Evolutionary conservation across 2,888 invertebrate species (phyloP).

Genomic region (Morpho deidamia): DNA sequence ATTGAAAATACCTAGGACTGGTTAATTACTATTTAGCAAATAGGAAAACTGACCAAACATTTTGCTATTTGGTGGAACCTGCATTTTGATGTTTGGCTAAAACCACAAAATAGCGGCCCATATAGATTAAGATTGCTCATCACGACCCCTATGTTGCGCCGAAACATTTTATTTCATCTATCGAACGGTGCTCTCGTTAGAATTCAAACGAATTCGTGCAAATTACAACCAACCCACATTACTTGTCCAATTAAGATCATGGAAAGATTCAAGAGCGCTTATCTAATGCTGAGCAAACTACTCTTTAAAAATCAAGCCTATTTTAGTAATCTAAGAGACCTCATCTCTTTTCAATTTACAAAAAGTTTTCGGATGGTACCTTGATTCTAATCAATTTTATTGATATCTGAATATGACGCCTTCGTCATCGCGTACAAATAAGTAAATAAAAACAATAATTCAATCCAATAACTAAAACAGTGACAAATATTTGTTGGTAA

Average conservation of each 20-base stretch:
- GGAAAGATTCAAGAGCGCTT: conserved; percentile 10
- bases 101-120: conserved; percentile 21
- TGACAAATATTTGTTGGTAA: no score
- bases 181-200: background rate
- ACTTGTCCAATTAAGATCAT: no score
- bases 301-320: no score
- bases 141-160: background rate
- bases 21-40: conserved; percentile 1
- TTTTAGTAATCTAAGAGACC: no score
- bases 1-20: conserved; percentile 7
- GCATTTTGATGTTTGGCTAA: conserved; percentile 18
- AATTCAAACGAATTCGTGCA: background rate
- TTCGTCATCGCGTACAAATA: no score
- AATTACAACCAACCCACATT: no score
- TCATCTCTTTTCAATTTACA: no score
- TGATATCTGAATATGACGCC: no score
- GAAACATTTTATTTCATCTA: conserved; percentile 9
- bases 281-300: background rate
- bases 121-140: conserved; percentile 23
- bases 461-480: no score
- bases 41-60: conserved; percentile 10
- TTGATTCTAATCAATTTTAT: no score
- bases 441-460: no score
- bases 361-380: no score
- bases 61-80: conserved; percentile 16